Percentiles rank a stretch among this genome's conserved stretches.
These are phyloP conservation scores for Australoheros scitulus DNA, from an alignment of 2,113 vertebrate genomes.

Conservation along the genomic window DNA sequence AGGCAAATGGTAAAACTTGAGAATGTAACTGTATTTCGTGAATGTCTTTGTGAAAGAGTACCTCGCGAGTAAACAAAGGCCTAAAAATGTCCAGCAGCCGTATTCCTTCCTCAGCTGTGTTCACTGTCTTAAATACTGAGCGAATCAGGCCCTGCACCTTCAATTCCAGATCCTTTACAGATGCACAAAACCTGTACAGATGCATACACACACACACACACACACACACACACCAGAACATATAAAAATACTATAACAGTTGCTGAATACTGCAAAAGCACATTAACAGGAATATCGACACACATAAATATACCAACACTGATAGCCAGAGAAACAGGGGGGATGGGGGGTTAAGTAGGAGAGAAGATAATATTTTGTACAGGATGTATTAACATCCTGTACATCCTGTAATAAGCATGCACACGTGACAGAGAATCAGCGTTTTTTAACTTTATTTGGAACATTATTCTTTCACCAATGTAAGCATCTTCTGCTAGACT, in stretches of 20 bases:
- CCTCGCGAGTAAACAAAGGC: slow-evolving; percentile 83
- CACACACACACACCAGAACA: background rate
- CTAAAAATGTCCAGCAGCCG: slow-evolving; percentile 84
- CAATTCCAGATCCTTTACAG: slow-evolving; percentile 56
- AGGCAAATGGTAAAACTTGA: background rate
- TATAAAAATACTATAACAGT: background rate
- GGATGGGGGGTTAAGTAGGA: background rate
- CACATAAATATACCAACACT: background rate
- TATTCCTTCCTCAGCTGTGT: slow-evolving; percentile 81
- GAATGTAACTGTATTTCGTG: background rate
- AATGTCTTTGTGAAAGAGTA: slow-evolving; percentile 48
- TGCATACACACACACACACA: background rate
- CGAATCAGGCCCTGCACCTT: slow-evolving; percentile 85
- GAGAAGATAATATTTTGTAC: background rate
- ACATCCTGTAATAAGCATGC: background rate
- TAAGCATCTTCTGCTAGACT: background rate
- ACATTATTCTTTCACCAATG: background rate
- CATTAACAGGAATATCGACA: background rate
- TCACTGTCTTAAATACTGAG: slow-evolving; percentile 80
- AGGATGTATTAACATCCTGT: background rate
- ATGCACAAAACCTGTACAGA: slow-evolving; percentile 47
- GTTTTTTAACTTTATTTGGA: too few species aligned
- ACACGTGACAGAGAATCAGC: background rate
- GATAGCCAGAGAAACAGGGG: background rate
- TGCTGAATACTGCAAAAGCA: background rate